These are phyloP conservation scores for Cyprinodon variegatus DNA, from an alignment of 2,113 vertebrate genomes.

Conservation along the genomic window DNA sequence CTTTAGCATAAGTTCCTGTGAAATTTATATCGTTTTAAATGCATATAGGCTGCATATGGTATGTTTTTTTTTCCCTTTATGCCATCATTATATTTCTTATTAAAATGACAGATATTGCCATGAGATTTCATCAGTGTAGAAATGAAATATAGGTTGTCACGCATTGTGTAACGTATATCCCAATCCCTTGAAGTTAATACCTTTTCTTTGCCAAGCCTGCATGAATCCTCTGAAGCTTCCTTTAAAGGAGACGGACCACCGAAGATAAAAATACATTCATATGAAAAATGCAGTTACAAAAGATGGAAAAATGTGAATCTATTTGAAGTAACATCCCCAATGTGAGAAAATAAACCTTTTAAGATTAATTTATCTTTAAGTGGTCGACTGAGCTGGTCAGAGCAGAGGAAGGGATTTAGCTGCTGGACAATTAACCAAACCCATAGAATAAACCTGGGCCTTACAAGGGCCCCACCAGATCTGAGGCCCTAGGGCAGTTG, in stretches of 20 bases:
- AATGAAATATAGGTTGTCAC: background rate
- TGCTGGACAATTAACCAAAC: constrained; percentile 17
- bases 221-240: background rate
- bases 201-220: background rate
- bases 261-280: background rate
- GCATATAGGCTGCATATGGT: background rate
- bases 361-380: background rate
- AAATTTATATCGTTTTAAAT: background rate
- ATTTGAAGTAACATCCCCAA: background rate
- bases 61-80: background rate
- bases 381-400: background rate
- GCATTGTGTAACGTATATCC: background rate
- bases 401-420: constrained; percentile 6
- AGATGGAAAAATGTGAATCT: background rate
- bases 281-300: background rate
- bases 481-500: background rate
- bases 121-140: constrained; percentile 1
- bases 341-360: background rate
- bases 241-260: background rate
- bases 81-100: background rate
- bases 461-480: background rate
- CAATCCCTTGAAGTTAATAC: background rate
- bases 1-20: background rate
- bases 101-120: constrained; percentile 1
- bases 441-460: background rate